phyloP scores from a whole-genome alignment of 1,140 invertebrate species.

The Rhagoletis pomonella region DNA sequence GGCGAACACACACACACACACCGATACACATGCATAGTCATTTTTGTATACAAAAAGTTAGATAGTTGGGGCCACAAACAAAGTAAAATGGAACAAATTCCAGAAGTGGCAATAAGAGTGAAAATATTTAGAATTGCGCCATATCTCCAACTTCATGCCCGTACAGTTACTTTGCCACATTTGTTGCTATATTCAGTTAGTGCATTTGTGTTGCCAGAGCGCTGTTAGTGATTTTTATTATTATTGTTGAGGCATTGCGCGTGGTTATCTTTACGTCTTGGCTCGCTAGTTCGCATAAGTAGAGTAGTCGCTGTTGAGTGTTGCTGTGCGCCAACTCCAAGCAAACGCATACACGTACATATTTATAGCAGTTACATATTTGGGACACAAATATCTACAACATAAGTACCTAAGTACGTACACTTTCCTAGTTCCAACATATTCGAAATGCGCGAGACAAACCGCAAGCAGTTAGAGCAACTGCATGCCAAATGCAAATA shows the following conservation, averaged over 20 bases:
- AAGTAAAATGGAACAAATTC: slow-evolving; percentile 36
- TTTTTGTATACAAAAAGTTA: not conserved
- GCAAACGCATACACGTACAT: not conserved
- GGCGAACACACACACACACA: slow-evolving; percentile 1
- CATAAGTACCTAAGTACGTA: too few species aligned
- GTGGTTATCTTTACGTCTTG: slow-evolving; percentile 42
- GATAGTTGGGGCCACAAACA: slow-evolving; percentile 35
- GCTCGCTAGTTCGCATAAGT: not conserved
- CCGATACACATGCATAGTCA: not conserved
- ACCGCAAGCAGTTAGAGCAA: not conserved
- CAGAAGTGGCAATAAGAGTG: slow-evolving; percentile 25
- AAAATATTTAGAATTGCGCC: slow-evolving; percentile 20
- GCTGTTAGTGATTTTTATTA: slow-evolving; percentile 43
- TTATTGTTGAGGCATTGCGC: slow-evolving; percentile 24
- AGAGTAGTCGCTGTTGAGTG: not conserved
- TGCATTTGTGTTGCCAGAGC: not conserved
- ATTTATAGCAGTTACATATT: not conserved
- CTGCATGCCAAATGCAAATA: not conserved
- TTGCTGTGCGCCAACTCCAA: not conserved
- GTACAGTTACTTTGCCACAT: too few species aligned
- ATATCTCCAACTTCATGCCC: not conserved
- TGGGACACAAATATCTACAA: not conserved
- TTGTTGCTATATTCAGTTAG: not conserved
- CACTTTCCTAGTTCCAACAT: slow-evolving; percentile 4
- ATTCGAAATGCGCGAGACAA: not conserved